These are phyloP conservation scores for Pedicia rivosa DNA, from an alignment of 2,888 invertebrate species.

Conservation along the genomic window DNA sequence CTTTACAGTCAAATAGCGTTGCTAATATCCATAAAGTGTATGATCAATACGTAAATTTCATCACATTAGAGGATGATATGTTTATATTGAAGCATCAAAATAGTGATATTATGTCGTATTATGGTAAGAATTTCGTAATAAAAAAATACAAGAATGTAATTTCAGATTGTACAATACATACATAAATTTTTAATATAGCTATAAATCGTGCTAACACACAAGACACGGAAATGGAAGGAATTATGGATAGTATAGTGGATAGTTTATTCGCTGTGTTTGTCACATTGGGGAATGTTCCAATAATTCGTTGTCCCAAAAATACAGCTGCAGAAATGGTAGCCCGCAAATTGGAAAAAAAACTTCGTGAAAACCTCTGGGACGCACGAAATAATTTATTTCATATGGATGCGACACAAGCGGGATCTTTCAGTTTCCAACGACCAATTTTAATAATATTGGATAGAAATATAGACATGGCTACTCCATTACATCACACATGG, in stretches of 20 bases:
- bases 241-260: constrained; percentile 91
- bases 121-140: constrained; percentile 38
- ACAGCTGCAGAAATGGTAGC: constrained; percentile 99
- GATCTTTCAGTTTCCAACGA: constrained; percentile 75
- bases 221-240: constrained; percentile 87
- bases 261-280: constrained; percentile 96
- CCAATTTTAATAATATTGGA: constrained; percentile 87
- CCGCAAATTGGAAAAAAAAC: constrained; percentile 89
- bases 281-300: constrained; percentile 62
- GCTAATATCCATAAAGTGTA: constrained; percentile 87
- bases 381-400: constrained; percentile 91
- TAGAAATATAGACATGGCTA: constrained; percentile 91
- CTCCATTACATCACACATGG: constrained; percentile 98
- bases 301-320: constrained; percentile 59
- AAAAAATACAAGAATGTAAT: constrained; percentile 13
- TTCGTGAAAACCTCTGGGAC: constrained; percentile 93
- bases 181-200: constrained; percentile 28
- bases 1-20: constrained; percentile 81
- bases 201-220: constrained; percentile 87
- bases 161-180: too few relatives aligned
- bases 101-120: constrained; percentile 81
- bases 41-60: constrained; percentile 98
- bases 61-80: constrained; percentile 93
- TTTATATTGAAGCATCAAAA: constrained; percentile 89
- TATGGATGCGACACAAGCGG: constrained; percentile 59